Conservation (phyloP, 2,797 vertebrate species). For the Lithobates sylvaticus region DNA sequence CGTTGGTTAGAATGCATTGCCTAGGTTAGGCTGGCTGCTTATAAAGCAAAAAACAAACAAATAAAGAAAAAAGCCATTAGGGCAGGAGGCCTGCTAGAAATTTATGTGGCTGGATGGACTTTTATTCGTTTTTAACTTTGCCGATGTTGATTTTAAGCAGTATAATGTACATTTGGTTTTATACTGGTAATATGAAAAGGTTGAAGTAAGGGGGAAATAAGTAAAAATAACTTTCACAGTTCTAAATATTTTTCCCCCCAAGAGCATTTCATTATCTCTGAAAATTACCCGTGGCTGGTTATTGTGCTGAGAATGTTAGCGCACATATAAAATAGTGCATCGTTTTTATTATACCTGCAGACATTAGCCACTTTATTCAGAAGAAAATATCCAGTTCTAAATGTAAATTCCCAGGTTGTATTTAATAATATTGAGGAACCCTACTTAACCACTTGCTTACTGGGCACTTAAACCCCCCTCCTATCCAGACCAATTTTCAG, state of each 20-base stretch:
- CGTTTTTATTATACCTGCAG: not conserved
- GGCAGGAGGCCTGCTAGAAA: slow-evolving; percentile 2
- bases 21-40: not conserved
- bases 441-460: too few species aligned
- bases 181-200: slow-evolving; percentile 7
- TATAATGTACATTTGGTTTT: slow-evolving; percentile 31
- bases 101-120: not conserved
- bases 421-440: too few species aligned
- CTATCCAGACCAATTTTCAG: too few species aligned
- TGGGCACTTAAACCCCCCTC: too few species aligned
- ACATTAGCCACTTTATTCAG: too few species aligned
- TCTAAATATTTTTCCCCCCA: not conserved
- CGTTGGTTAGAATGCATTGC: not conserved
- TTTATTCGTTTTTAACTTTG: slow-evolving; percentile 37
- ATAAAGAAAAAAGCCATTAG: not conserved
- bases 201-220: not conserved
- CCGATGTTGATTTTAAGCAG: not conserved
- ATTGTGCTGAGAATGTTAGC: not conserved
- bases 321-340: not conserved
- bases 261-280: slow-evolving; percentile 37
- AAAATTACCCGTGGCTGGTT: not conserved
- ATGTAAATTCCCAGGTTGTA: too few species aligned
- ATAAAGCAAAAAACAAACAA: not conserved
- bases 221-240: not conserved
- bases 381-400: too few species aligned